Evolutionary conservation across 2,113 vertebrate species (phyloP), one percentile per base, ranked within the genome.

Genomic region (Ceyx margarethae): DNA sequence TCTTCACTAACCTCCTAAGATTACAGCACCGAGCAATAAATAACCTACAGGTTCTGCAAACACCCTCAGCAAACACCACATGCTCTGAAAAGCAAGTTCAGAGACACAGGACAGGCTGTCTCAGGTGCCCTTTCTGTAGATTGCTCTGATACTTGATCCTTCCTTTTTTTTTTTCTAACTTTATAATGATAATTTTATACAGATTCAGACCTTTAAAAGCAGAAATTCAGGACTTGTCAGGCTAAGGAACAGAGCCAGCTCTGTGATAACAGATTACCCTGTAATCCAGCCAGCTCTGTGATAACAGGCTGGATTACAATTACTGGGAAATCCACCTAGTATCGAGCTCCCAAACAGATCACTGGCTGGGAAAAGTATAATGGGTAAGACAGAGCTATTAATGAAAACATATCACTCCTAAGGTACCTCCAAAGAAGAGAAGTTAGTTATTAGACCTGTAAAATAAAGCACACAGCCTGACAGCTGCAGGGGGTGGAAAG

Each of bases 61-160:
- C 37, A 40, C 12, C 21, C 50, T 28, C 65, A 51, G 57, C 58
- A 33, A 57, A 65, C 0, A 0, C 16, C 58, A 14, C 1, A 0
- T 6, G 20, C 10, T 11, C 54, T 60, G 53, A 35, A 53, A 64
- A 60, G 43, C 35, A 65, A 64, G 51, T 53, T 40, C 10, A 82
- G 37, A 40, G n/a, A 58, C 6, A 58, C 5, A 22, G 17, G n/a
- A 76, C 11, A 48, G n/a, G 15, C 23, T 65, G 13, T 60, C 33
- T 60, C 29, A n/a, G 50, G 20, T 13, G 50, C 11, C 40, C 9
- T 33, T 79, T 60, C 75, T 75, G 75, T 25, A 53, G 15, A 5
- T 46, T 28, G 50, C 33, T 33, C 62, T 68, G 54, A 14, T 33
- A 40, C 29, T 46, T 46, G 20, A 25, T 48, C 33, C 57, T 69